phyloP scores from a whole-genome alignment of 2,888 invertebrate genomes.

The Augiades crinisus region DNA sequence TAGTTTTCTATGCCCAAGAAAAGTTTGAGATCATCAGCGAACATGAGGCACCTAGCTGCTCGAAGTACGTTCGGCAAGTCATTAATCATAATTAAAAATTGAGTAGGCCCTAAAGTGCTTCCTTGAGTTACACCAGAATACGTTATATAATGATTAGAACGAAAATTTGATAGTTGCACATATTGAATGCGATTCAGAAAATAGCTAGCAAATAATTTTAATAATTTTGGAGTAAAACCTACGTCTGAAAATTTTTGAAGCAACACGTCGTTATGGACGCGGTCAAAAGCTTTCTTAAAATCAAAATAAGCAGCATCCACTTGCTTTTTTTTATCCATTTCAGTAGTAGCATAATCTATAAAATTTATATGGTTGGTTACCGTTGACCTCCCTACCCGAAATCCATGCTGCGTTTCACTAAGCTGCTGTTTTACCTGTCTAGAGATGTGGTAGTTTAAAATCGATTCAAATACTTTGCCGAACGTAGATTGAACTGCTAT shows the following conservation, averaged over 20 bases:
- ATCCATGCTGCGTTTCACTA: conserved; percentile 20
- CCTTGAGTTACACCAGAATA: conserved; percentile 8
- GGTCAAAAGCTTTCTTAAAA: conserved; percentile 18
- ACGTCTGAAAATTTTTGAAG: not conserved
- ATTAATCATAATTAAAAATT: conserved; percentile 22
- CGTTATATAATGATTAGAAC: not conserved
- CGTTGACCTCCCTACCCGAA: conserved; percentile 17
- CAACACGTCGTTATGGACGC: conserved; percentile 17
- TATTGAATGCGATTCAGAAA: conserved; percentile 12
- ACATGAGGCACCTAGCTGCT: conserved; percentile 13
- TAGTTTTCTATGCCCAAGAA: not conserved
- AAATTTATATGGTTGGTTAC: conserved; percentile 15
- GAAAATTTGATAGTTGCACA: not conserved
- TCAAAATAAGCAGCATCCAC: conserved; percentile 26
- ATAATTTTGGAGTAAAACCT: conserved; percentile 5
- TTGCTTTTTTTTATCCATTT: conserved; percentile 15
- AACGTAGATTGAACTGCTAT: not conserved
- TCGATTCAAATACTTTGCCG: not conserved
- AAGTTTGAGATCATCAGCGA: conserved; percentile 18
- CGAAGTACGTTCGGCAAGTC: conserved; percentile 15
- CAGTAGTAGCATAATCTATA: not conserved
- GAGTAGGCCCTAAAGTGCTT: conserved; percentile 7
- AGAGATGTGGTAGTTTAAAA: not conserved
- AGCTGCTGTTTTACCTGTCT: conserved; percentile 2
- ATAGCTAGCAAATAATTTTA: conserved; percentile 15